A percentile compares a stretch with the other conserved stretches of the same genome.
Conservation (phyloP, 2,797 vertebrate species). For the Meriones psammophilus region DNA sequence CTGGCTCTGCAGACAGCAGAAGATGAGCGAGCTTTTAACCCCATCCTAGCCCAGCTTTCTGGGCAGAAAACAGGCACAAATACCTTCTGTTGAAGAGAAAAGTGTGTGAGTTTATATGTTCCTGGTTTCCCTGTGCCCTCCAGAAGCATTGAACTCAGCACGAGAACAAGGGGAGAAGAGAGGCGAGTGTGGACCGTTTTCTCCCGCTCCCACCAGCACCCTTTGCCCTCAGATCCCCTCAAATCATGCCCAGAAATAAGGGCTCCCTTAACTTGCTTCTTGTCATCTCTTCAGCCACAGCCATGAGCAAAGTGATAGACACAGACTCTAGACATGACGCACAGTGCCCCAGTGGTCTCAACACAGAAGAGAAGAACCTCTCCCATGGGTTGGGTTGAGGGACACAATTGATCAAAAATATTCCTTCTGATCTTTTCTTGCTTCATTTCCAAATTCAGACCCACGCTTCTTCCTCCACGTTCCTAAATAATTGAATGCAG, state of each 20-base stretch:
- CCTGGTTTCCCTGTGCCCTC: background rate
- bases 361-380: background rate
- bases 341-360: background rate
- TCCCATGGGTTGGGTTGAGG: background rate
- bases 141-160: background rate
- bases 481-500: slow-evolving; percentile 15
- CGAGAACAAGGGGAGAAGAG: background rate
- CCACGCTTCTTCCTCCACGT: background rate
- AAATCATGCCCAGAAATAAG: background rate
- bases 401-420: background rate
- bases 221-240: background rate
- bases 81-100: background rate
- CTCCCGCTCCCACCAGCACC: background rate
- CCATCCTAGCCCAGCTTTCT: background rate
- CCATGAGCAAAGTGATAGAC: background rate
- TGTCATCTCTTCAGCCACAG: background rate
- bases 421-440: slow-evolving; percentile 12
- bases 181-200: background rate
- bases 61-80: background rate
- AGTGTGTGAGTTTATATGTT: background rate
- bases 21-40: background rate
- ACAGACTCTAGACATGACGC: background rate
- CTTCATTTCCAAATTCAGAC: slow-evolving; percentile 47
- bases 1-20: background rate
- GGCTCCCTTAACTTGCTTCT: background rate